Conservation (phyloP, 2,113 vertebrate genomes). For the Atherinomorus stipes region DNA sequence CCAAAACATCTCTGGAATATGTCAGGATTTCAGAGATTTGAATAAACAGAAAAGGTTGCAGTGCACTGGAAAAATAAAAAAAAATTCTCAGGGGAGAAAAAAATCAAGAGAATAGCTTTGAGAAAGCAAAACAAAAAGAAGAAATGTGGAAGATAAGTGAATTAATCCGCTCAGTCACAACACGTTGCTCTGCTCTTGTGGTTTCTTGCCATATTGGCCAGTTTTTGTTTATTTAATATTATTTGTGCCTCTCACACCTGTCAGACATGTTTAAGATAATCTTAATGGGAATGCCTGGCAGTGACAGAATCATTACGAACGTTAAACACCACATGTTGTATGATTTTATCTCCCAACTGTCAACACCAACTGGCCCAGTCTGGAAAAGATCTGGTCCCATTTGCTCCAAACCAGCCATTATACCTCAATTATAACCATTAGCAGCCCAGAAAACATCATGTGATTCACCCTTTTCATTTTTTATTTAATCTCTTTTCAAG, state of each 20-base stretch:
- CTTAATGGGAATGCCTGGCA: slow-evolving; percentile 53
- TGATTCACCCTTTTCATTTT: background rate
- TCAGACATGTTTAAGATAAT: slow-evolving; percentile 48
- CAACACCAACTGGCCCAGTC: slow-evolving; percentile 51
- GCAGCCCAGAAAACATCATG: slow-evolving; percentile 8
- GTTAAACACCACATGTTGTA: slow-evolving; percentile 62
- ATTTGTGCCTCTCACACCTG: slow-evolving; percentile 49
- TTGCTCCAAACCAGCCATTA: slow-evolving; percentile 41
- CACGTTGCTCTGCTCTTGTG: slow-evolving; percentile 17
- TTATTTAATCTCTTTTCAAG: background rate
- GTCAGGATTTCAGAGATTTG: too few species aligned
- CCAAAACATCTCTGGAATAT: too few species aligned
- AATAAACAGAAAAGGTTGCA: too few species aligned
- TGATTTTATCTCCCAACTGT: slow-evolving; percentile 61
- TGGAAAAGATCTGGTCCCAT: slow-evolving; percentile 38
- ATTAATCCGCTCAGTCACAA: slow-evolving; percentile 7
- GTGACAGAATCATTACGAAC: slow-evolving; percentile 42
- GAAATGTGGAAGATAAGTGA: background rate
- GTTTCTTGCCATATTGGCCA: slow-evolving; percentile 6
- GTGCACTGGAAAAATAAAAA: too few species aligned
- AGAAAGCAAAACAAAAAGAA: background rate
- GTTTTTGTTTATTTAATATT: slow-evolving; percentile 32
- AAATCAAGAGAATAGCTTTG: too few species aligned
- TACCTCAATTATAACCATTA: slow-evolving; percentile 24
- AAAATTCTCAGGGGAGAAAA: too few species aligned